phyloP scores from a whole-genome alignment of 2,888 invertebrate species.

The Idaea biselata region DNA sequence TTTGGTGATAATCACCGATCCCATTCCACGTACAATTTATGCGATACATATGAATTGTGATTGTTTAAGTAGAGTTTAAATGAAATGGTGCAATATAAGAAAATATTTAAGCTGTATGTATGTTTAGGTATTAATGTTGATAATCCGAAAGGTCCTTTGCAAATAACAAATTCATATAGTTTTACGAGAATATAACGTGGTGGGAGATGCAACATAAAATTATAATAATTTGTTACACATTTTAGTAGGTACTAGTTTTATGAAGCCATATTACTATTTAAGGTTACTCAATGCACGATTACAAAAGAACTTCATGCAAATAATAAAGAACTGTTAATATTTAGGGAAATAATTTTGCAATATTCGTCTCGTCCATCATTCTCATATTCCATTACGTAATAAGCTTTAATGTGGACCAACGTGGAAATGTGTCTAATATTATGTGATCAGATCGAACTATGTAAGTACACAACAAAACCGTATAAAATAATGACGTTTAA shows the following conservation, averaged over 20 bases:
- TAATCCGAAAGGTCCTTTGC: neutral
- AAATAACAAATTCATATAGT: neutral
- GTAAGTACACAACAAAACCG: constrained; percentile 40
- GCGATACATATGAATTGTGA: constrained; percentile 47
- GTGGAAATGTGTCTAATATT: constrained; percentile 57
- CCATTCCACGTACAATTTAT: constrained; percentile 69
- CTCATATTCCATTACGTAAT: constrained; percentile 34
- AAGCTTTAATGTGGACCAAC: constrained; percentile 76
- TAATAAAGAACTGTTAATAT: constrained; percentile 14
- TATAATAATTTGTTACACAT: neutral
- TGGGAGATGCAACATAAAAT: neutral
- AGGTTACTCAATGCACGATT: neutral
- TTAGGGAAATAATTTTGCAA: neutral
- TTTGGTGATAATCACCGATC: constrained; percentile 48
- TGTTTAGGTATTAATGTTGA: neutral
- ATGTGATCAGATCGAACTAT: constrained; percentile 37
- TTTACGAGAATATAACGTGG: neutral
- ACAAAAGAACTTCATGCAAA: neutral
- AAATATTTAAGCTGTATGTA: neutral
- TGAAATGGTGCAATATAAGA: constrained; percentile 52
- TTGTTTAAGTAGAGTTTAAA: constrained; percentile 45
- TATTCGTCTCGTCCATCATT: neutral
- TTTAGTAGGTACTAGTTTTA: neutral
- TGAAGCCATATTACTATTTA: neutral
- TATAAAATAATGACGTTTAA: constrained; percentile 40